Conservation (phyloP, 1,140 invertebrate genomes). For the Drosophila sechellia region DNA sequence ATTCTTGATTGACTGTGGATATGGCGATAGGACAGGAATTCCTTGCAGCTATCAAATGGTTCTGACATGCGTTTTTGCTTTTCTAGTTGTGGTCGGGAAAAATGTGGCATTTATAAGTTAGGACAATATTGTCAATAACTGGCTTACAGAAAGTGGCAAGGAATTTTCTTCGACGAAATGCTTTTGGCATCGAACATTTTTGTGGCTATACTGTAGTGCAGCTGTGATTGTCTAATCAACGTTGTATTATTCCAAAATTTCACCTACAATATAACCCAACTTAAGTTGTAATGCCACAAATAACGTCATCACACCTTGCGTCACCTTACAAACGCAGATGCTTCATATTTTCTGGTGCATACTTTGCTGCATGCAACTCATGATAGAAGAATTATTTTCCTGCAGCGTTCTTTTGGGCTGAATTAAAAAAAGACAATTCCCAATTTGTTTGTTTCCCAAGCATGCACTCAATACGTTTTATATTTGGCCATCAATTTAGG, state of each 20-base stretch:
- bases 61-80: background rate
- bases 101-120: background rate
- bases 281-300: no score
- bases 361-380: constrained; percentile 24
- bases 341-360: constrained; percentile 8
- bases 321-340: constrained; percentile 16
- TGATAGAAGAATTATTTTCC: constrained; percentile 21
- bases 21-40: constrained; percentile 8
- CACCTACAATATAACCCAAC: no score
- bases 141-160: background rate
- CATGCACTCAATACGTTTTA: constrained; percentile 26
- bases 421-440: constrained; percentile 9
- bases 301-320: background rate
- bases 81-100: background rate
- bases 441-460: constrained; percentile 24
- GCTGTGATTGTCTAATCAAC: background rate
- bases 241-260: background rate
- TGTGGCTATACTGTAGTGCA: background rate
- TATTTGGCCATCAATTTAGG: constrained; percentile 42
- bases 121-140: background rate
- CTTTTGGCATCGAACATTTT: background rate
- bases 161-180: background rate
- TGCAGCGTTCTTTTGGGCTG: constrained; percentile 29
- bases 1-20: constrained; percentile 23
- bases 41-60: background rate